Evolutionary conservation across 2,888 invertebrate genomes (phyloP), one percentile per base, ranked within the genome.

Genomic region (Platycnemis pennipes): DNA sequence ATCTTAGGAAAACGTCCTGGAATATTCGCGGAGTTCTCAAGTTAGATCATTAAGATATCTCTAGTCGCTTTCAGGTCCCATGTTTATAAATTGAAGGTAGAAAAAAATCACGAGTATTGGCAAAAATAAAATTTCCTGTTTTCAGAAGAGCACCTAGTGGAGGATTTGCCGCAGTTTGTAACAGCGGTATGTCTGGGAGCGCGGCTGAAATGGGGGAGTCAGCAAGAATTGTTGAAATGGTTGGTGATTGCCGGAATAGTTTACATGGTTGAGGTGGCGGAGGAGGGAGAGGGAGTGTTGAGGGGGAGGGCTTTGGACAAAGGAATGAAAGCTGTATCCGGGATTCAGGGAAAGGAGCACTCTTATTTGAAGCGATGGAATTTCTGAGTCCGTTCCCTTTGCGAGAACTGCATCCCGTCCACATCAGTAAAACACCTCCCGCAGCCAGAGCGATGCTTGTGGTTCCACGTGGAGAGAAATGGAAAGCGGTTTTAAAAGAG

Each of bases 331-430:
- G 77, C 37, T 11, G 77, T 77, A 37, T 31, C 5, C 16, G 31
- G 77, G 37, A n/a, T 63, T n/a, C 22, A n/a, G 26, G n/a, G 63
- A 49, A 63, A n/a, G n/a, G 63, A 22, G 5, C 63, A 22, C 77
- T 26, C 31, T 77, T 37, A 77, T 37, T 77, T 77, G 77, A 37
- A 77, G 77, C 37, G 77, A 77, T 77, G 77, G 77, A 77, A 77
- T 77, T 77, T 63, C 63, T 77, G 77, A 77, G 77, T 26, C 37
- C 31, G 11, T 37, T 26, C 77, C 26, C 77, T 37, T 26, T 63
- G 77, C 31, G 37, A 77, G 77, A 77, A 77, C 37, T 77, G 77
- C 37, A 77, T 77, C 31, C 63, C n/a, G n/a, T 63, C 26, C 77
- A 37, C 37, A 77, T 77, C 31, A 77, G 77, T 37, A 77, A 37